Evolutionary conservation across 2,797 vertebrate species (phyloP).

Genomic region (Tinamus major): DNA sequence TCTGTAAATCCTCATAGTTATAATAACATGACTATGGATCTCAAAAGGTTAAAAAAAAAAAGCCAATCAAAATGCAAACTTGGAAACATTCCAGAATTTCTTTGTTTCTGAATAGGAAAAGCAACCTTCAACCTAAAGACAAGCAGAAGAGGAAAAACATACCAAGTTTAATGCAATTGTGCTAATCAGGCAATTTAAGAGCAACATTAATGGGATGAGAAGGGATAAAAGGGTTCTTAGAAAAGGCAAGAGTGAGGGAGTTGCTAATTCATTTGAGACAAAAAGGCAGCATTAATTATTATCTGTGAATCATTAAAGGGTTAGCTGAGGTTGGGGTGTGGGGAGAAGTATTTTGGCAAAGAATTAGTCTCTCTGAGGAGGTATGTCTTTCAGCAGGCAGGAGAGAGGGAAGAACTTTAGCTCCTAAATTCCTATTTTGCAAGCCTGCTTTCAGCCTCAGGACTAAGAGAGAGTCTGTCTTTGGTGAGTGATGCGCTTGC

Average conservation of each 20-base stretch:
- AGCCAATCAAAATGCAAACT: neutral
- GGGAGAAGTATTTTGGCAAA: neutral
- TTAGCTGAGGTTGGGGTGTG: conserved; percentile 2
- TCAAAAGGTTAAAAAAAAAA: neutral
- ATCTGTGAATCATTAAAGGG: conserved; percentile 46
- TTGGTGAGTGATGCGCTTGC: neutral
- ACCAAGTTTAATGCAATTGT: neutral
- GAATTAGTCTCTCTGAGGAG: neutral
- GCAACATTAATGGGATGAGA: conserved; percentile 7
- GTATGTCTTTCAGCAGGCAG: neutral
- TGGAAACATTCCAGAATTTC: neutral
- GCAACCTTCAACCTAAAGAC: neutral
- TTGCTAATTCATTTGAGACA: conserved; percentile 50
- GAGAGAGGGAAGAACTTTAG: neutral
- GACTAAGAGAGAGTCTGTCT: neutral
- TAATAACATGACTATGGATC: accelerated
- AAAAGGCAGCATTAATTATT: conserved; percentile 47
- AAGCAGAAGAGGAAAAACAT: neutral
- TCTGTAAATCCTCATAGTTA: neutral
- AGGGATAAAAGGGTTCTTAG: conserved; percentile 45
- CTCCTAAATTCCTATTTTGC: neutral
- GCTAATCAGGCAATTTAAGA: conserved; percentile 43
- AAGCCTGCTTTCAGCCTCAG: neutral
- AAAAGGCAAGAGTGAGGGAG: conserved; percentile 47
- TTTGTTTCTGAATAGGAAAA: neutral